Evolutionary conservation across 2,797 vertebrate species (phyloP), one percentile per base, ranked within the genome.

Genomic region (Muscicapa striata): DNA sequence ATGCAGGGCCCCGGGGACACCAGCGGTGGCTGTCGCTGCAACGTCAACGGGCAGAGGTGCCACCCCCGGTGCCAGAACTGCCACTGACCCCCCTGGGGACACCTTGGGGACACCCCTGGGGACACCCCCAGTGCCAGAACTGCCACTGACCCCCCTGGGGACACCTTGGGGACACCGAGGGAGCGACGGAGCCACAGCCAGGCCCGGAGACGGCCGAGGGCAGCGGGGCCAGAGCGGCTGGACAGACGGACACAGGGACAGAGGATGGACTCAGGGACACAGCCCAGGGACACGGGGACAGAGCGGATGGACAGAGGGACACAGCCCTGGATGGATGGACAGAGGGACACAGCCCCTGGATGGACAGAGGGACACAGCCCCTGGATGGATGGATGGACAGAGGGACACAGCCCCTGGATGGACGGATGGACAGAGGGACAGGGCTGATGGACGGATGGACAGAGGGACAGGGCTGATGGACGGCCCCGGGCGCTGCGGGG

Each of bases 51-150:
- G 36, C 98, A 98, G 91, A 98, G 98, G 94, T 99, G 98, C 81
- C 98, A 99, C 87, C 98, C 98, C 6, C 98, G 95, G 81, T 99
- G 98, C 90, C 98, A 98, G 94, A 99, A 99, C 94, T 99, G 98
- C 95, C 98, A 99, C 97, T 99, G 93, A 95, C 9, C 74, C 48
- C 24, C 51, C 30, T 3, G 57, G 57, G 72, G 58, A 41, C 73
- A 49, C 23, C 73, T 36, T 9, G 19, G 43, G 34, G 40, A 40
- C 40, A 40, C 40, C 15, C 45, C n/a, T 5, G 11, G 34, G 34
- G 40, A 40, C 98, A 99, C 87, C 98, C 98, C 6, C 98, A 95
- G 81, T 99, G 98, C 90, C 98, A 98, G 94, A 99, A 99, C 94
- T 99, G 98, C 95, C 98, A 99, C 97, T 99, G 93, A 95, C 9